phyloP scores from a whole-genome alignment of 2,888 invertebrate species.

The Hirtodrosophila alboralis region DNA sequence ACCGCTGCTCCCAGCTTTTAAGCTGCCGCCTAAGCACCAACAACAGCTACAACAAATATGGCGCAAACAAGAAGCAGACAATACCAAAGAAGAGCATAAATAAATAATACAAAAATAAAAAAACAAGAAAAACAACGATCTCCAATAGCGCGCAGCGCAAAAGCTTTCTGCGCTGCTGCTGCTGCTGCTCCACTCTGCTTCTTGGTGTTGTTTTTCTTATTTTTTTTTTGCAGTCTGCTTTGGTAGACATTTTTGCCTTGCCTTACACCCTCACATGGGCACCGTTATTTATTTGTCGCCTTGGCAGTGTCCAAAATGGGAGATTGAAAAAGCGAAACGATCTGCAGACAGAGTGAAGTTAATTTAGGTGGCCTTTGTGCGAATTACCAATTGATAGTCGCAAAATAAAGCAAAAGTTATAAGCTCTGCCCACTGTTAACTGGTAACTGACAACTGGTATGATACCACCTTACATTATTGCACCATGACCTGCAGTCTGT shows the following conservation, averaged over 20 bases:
- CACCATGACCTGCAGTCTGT: slow-evolving; percentile 33
- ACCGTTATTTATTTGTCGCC: slow-evolving; percentile 49
- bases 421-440: too few relatives aligned
- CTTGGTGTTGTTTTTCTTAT: slow-evolving; percentile 33
- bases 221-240: slow-evolving; percentile 19
- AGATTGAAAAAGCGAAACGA: slow-evolving; percentile 21
- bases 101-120: slow-evolving; percentile 6
- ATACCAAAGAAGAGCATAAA: slow-evolving; percentile 41
- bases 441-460: not conserved
- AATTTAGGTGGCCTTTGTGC: too few relatives aligned
- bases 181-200: slow-evolving; percentile 2
- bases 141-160: slow-evolving; percentile 47
- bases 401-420: too few relatives aligned
- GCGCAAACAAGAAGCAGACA: slow-evolving; percentile 36
- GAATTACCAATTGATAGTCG: too few relatives aligned
- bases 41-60: slow-evolving; percentile 47
- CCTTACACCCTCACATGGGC: slow-evolving; percentile 28
- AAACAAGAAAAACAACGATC: slow-evolving; percentile 26
- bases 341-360: slow-evolving; percentile 23
- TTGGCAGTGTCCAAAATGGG: slow-evolving; percentile 54
- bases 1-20: slow-evolving; percentile 56
- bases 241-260: slow-evolving; percentile 18
- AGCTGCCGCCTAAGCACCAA: slow-evolving; percentile 52
- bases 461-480: slow-evolving; percentile 1
- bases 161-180: slow-evolving; percentile 32